Evolutionary conservation across 2,113 vertebrate species (phyloP).

Genomic region (Rhipidura dahli): DNA sequence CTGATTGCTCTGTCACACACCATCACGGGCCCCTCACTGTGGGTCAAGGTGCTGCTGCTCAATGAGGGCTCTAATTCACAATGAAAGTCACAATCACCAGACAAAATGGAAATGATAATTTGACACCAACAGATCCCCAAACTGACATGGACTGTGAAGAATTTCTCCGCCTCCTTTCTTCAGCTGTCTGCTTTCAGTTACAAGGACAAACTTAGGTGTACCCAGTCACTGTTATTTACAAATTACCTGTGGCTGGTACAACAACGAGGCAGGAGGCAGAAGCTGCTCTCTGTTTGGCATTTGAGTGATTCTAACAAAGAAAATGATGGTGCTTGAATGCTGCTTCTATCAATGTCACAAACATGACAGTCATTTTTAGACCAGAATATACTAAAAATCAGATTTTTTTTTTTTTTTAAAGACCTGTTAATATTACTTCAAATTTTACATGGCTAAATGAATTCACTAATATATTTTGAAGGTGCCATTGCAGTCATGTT

Average conservation of each 20-base stretch:
- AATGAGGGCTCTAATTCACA: not conserved
- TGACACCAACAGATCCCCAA: not conserved
- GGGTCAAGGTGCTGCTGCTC: not conserved
- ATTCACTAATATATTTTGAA: not conserved
- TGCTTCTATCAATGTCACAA: not conserved
- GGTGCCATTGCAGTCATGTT: not conserved
- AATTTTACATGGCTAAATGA: not conserved
- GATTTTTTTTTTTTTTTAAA: not conserved
- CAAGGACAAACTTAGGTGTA: not conserved
- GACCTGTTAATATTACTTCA: not conserved
- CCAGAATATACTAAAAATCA: not conserved
- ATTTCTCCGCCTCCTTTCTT: not conserved
- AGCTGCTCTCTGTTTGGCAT: not conserved
- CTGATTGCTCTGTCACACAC: not conserved
- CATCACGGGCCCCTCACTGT: not conserved
- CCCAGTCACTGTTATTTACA: not conserved
- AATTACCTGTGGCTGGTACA: constrained; percentile 5
- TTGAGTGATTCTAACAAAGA: not conserved
- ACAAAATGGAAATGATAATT: constrained; percentile 12
- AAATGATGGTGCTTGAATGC: not conserved
- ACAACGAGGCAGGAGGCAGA: not conserved
- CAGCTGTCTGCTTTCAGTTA: not conserved
- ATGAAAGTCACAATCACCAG: not conserved
- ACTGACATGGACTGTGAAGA: not conserved
- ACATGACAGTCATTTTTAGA: not conserved